Evolutionary conservation across 2,888 invertebrate genomes (phyloP), one percentile per base, ranked within the genome.

Genomic region (Nebria brevicollis): DNA sequence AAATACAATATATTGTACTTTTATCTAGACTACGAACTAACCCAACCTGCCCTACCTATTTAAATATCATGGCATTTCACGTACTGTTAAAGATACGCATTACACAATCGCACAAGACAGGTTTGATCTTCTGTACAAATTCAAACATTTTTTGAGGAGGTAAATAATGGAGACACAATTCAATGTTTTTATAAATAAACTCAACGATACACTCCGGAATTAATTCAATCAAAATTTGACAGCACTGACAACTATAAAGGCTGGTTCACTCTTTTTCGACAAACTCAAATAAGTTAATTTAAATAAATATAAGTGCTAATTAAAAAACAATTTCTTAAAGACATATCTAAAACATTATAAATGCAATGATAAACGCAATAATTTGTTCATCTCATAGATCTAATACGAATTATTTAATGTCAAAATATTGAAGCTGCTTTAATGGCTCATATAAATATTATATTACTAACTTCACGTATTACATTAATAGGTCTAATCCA

Each of bases 171-270:
- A 26, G 74, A 64, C 34, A 64, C 15, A 64, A 65, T 54, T 80
- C 13, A 70, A 80, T 80, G 75, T 75, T 75, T 80, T 75, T 80
- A 80, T 80, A 75, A 80, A 73, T 80, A 72, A 73, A 80, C 75
- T 80, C 34, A 42, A 74, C 34, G 75, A 79, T 78, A 79, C 79
- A 79, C 79, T 41, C 79, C 74, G 68, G 68, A 76, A 76, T 64
- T 80, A 75, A 70, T 75, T 75, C 81, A 81, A 76, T 81, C 81
- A 77, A 81, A 81, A 81, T 81, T 81, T 81, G 76, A 81, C 81
- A 81, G 42, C 43, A 10, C 76, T 81, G 81, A 81, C 77, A 81
- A 73, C 81, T 73, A 65, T 76, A 73, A 54, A 81, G 13, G 79
- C 43, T 79, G 43, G 54, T 54, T 54, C 54, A 54, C 54, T 11